Evolutionary conservation across 2,113 vertebrate species (phyloP), one percentile per base, ranked within the genome.

Genomic region (Polypterus bichir): DNA sequence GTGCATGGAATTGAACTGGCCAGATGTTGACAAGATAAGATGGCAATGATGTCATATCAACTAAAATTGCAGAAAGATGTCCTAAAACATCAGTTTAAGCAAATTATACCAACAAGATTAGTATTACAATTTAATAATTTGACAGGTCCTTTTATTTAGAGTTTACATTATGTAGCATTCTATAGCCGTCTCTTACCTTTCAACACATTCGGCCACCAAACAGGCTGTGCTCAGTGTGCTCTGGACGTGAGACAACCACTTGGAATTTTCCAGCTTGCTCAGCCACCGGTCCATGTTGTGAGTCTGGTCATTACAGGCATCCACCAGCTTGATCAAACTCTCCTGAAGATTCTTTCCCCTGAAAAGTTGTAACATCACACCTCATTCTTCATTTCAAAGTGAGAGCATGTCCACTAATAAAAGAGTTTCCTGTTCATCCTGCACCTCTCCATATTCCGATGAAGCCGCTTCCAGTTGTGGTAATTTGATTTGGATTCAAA

Each of bases 161-260:
- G 27, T 27, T 27, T 2, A 27, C 27, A 27, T 27, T 27, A 27
- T 27, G 27, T 27, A 27, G 27, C 2, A 27, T 27, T 27, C 27
- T 27, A 27, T 27, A 27, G 27, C 27, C 27, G 27, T 27, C 27
- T 9, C 45, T 73, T 44, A 93, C 89, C 89, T 90, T 62, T 94
- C 91, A 69, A 92, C 70, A 77, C 86, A 89, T 74, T 91, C 86
- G 0, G 83, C 89, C 5, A 85, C 81, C 63, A 93, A 81, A 48
- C 91, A 92, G 11, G 89, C 85, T 0, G 82, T 81, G 57, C 82
- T 86, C 66, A 91, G 78, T 0, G 85, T 83, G 0, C 76, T 87
- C 59, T 92, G 87, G 74, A 94, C 76, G 5, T 92, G 86, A 44
- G 81, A 69, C 67, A 96, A 80, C 90, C 92, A 94, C 67, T 71